A percentile compares a stretch with the other conserved stretches of the same genome.
phyloP scores from a whole-genome alignment of 2,888 invertebrate species.

The Timandra comae region DNA sequence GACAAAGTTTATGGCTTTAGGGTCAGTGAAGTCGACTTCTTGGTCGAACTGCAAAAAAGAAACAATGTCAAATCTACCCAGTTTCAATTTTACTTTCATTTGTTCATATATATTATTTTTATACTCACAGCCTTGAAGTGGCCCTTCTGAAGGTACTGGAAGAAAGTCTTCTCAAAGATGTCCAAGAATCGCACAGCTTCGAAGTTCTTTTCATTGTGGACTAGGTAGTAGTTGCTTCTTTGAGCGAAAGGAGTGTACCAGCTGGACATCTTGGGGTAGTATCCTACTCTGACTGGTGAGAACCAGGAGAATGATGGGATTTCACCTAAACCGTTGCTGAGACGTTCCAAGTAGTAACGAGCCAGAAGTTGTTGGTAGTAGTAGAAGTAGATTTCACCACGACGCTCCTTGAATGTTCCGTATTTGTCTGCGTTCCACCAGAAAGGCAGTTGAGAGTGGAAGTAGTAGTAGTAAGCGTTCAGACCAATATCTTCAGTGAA shows the following conservation, averaged over 20 bases:
- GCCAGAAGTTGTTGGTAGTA: constrained; percentile 81
- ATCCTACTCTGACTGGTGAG: constrained; percentile 68
- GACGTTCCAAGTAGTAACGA: constrained; percentile 83
- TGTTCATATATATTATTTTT: neutral
- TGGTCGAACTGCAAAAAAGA: constrained; percentile 44
- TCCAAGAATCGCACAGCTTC: constrained; percentile 75
- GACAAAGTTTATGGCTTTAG: constrained; percentile 70
- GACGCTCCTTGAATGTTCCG: constrained; percentile 66
- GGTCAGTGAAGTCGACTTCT: constrained; percentile 43
- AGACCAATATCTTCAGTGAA: constrained; percentile 83
- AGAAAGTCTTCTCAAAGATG: constrained; percentile 74
- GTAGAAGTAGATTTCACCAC: constrained; percentile 80
- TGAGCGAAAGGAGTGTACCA: constrained; percentile 69
- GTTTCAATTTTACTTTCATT: neutral
- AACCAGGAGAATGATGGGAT: constrained; percentile 79
- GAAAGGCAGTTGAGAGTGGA: constrained; percentile 79
- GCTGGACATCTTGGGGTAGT: constrained; percentile 36
- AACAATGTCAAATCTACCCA: neutral
- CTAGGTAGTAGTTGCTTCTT: constrained; percentile 77
- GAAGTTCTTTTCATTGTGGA: constrained; percentile 66
- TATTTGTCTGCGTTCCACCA: constrained; percentile 76
- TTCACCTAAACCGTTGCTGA: constrained; percentile 78
- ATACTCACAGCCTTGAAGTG: constrained; percentile 76
- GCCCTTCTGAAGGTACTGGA: constrained; percentile 70
- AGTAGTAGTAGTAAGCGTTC: constrained; percentile 81